Conservation (phyloP, 1,140 invertebrate species). For the Aphis craccivora region DNA sequence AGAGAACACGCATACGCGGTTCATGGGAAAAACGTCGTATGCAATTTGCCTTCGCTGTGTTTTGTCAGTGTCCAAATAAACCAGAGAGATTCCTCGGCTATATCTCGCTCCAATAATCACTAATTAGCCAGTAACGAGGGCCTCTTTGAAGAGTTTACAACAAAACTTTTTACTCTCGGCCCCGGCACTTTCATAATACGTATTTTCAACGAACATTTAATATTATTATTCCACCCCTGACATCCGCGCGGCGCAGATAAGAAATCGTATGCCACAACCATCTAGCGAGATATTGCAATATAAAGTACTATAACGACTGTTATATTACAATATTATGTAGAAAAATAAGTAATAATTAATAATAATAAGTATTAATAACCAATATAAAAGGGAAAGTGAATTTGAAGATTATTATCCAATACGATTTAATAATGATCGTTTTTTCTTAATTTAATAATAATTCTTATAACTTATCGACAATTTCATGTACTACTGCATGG, state of each 20-base stretch:
- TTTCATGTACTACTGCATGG: too few relatives aligned
- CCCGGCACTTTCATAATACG: slow-evolving; percentile 32
- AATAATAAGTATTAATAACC: neutral
- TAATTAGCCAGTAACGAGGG: slow-evolving; percentile 56
- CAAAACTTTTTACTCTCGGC: slow-evolving; percentile 54
- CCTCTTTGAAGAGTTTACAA: slow-evolving; percentile 56
- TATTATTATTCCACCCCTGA: slow-evolving; percentile 15
- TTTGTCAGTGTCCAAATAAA: slow-evolving; percentile 52
- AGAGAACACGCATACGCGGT: slow-evolving; percentile 17
- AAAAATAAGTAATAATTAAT: neutral
- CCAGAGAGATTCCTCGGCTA: slow-evolving; percentile 30
- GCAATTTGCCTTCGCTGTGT: slow-evolving; percentile 40
- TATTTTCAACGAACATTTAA: slow-evolving; percentile 6
- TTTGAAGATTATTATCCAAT: neutral
- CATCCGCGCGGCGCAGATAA: neutral
- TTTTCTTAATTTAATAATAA: too few relatives aligned
- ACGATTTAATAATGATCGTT: neutral
- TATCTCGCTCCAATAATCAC: slow-evolving; percentile 55
- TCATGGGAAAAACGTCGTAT: slow-evolving; percentile 56
- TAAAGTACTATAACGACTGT: neutral
- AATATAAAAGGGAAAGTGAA: neutral
- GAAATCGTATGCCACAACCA: neutral
- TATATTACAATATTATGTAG: neutral
- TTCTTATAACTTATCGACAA: too few relatives aligned
- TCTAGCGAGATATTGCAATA: neutral